Conservation (phyloP, 2,113 vertebrate species). For the Brachyistius frenatus region DNA sequence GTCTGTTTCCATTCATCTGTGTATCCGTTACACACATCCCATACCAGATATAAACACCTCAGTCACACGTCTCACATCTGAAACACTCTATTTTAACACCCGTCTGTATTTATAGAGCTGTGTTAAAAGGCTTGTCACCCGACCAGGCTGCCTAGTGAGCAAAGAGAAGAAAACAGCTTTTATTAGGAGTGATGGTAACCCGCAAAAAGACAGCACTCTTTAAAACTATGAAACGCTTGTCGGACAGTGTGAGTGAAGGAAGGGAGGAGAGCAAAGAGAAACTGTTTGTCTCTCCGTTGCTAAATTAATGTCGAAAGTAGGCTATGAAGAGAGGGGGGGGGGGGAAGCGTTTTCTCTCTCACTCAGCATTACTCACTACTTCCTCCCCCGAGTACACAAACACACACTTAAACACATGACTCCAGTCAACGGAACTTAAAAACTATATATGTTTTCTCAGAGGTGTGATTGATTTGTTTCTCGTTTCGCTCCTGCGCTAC, state of each 20-base stretch:
- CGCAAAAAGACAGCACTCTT: slow-evolving; percentile 44
- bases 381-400: slow-evolving; percentile 7
- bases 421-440: slow-evolving; percentile 43
- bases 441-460: slow-evolving; percentile 22
- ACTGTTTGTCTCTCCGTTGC: slow-evolving; percentile 37
- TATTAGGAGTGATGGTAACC: slow-evolving; percentile 61
- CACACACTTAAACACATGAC: slow-evolving; percentile 44
- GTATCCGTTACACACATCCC: slow-evolving; percentile 46
- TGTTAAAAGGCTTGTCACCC: slow-evolving; percentile 77
- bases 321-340: slow-evolving; percentile 21
- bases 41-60: slow-evolving; percentile 50
- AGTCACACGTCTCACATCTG: slow-evolving; percentile 67
- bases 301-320: slow-evolving; percentile 54
- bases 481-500: slow-evolving; percentile 12
- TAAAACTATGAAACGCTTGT: slow-evolving; percentile 60
- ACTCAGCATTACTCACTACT: slow-evolving; percentile 30
- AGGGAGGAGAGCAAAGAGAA: slow-evolving; percentile 27
- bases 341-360: slow-evolving; percentile 16
- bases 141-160: slow-evolving; percentile 59
- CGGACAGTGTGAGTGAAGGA: slow-evolving; percentile 38
- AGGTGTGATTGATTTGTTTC: slow-evolving; percentile 14
- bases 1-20: slow-evolving; percentile 60
- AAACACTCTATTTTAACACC: slow-evolving; percentile 78
- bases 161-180: slow-evolving; percentile 57
- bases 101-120: slow-evolving; percentile 76